Evolutionary conservation across 2,113 vertebrate genomes (phyloP), one percentile per base, ranked within the genome.

Genomic region (Antechinus flavipes): DNA sequence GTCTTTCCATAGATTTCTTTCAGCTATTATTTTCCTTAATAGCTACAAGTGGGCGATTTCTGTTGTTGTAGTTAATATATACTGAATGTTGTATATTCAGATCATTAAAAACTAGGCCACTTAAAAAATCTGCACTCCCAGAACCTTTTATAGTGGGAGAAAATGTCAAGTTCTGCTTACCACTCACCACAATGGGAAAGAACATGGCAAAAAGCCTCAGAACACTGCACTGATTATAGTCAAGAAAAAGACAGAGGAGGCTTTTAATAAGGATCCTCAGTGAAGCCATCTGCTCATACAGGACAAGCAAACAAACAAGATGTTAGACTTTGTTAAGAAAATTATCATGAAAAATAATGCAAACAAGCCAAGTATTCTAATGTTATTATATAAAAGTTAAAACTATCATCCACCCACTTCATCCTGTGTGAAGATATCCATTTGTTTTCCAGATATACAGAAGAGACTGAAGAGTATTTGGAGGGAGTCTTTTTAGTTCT

Each of bases 211-310:
- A 93, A 52, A 76, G 61, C 61, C 35, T 68, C 1, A 0, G 10
- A 14, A 14, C 56, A 42, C 12, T n/a, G 47, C 11, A 35, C 49
- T 53, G 16, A 42, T 26, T 42, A 7, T 22, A 8, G 61, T n/a
- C 35, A 52, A 16, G 23, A 46, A 84, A n/a, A 42, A n/a, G 35
- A 84, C 68, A 95, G 50, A 30, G 30, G 42, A 8, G 22, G 90
- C n/a, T 97, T 96, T 94, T 84, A 76, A 92, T 9, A 95, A 76
- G 30, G 53, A 42, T 52, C 47, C 9, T 84, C 49, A 19, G 61
- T 52, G 90, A 97, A 93, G 91, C 91, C 14, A 94, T 91, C 54
- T 58, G 47, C 25, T 24, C 19, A 30, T 50, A 54, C 24, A 24
- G 58, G 95, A 61, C 84, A 47, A 90, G 61, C 49, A 91, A 12